Evolutionary conservation across 2,113 vertebrate genomes (phyloP).

Genomic region (Cettia cetti): DNA sequence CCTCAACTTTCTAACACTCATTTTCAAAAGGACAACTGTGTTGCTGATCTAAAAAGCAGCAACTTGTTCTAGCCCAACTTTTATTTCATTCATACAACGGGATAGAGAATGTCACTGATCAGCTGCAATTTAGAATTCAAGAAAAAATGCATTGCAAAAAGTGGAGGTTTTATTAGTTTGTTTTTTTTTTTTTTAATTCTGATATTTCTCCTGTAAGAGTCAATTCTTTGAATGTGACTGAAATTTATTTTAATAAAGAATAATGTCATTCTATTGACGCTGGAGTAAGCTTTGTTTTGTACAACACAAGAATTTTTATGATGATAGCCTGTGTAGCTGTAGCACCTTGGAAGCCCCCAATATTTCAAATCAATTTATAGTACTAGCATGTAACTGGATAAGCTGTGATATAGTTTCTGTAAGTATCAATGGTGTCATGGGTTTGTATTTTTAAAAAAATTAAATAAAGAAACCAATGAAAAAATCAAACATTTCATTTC

Average conservation of each 20-base stretch:
- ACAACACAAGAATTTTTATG: neutral
- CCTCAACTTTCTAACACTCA: neutral
- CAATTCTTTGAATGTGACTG: neutral
- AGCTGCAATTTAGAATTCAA: neutral
- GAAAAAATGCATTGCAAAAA: neutral
- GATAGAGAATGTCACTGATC: neutral
- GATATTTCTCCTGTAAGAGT: neutral
- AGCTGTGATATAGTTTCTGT: neutral
- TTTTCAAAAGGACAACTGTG: neutral
- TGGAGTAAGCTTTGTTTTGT: neutral
- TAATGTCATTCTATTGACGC: neutral
- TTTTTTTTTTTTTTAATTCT: neutral
- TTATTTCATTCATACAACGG: neutral
- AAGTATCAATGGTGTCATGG: neutral
- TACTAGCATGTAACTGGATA: neutral
- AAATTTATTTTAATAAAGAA: neutral
- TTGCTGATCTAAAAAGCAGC: neutral
- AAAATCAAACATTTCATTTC: neutral
- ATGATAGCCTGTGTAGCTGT: fast-evolving
- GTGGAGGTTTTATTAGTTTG: neutral
- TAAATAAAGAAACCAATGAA: fast-evolving
- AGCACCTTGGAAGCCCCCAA: neutral
- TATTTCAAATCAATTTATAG: neutral
- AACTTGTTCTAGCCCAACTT: neutral
- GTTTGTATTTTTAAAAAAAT: neutral